Percentiles rank a stretch among this genome's conserved stretches.
Evolutionary conservation across 2,888 invertebrate genomes (phyloP).

Genomic region (Andrena hattorfiana): DNA sequence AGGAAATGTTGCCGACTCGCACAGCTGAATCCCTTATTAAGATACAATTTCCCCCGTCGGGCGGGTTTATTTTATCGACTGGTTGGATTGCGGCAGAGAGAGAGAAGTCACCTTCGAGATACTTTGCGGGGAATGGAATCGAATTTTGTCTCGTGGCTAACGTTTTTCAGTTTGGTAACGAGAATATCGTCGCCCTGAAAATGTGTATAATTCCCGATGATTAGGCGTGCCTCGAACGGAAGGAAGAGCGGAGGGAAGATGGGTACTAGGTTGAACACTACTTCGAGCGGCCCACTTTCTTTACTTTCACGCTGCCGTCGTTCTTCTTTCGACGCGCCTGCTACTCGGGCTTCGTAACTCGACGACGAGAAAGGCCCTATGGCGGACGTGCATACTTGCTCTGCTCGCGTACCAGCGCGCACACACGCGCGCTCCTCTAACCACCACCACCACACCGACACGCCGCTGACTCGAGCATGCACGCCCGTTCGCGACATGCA

Average conservation of each 20-base stretch:
- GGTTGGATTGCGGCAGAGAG: background rate
- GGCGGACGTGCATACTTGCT: slow-evolving; percentile 56
- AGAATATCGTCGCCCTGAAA: background rate
- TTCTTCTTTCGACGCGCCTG: slow-evolving; percentile 68
- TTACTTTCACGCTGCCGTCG: slow-evolving; percentile 79
- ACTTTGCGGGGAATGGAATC: background rate
- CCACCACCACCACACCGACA: background rate
- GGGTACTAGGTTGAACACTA: slow-evolving; percentile 67
- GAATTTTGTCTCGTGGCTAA: background rate
- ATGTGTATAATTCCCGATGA: slow-evolving; percentile 3
- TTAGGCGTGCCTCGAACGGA: slow-evolving; percentile 19
- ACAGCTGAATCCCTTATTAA: background rate
- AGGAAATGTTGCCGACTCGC: background rate
- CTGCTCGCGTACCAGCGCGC: slow-evolving; percentile 17
- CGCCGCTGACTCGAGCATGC: slow-evolving; percentile 7
- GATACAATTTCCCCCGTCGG: no score
- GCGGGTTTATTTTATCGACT: background rate
- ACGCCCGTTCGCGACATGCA: slow-evolving; percentile 53
- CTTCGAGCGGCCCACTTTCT: slow-evolving; percentile 80
- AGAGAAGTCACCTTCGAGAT: no score
- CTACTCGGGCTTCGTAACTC: slow-evolving; percentile 62
- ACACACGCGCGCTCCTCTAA: slow-evolving; percentile 2
- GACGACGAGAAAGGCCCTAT: slow-evolving; percentile 54
- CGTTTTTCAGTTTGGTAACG: no score
- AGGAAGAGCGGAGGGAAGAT: slow-evolving; percentile 1